Base-by-base conservation (phyloP, 35 echinoderm and acorn worm species). In the Lytechinus variegatus region DNA sequence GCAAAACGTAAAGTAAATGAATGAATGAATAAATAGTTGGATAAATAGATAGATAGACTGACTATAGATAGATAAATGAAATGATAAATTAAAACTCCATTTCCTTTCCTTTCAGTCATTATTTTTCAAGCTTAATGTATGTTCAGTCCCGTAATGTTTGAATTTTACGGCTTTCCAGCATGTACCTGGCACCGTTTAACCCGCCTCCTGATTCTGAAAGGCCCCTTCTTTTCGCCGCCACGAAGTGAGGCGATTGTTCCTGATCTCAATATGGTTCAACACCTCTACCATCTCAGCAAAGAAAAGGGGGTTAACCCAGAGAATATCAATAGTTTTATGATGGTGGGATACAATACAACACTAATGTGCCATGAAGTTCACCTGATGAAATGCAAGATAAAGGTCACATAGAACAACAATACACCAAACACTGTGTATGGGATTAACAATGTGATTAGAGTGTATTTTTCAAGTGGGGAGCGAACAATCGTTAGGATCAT, bases 321-420 rank as follows among this genome's bases (percentile, higher is more conserved):
- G 19, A 7, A n/a, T 79, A 79, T 79, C 66, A 79, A 79, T 79
- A 79, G 66, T 79, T 79, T 72, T 79, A 79, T 79, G 66, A 79
- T 79, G 12, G 21, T 14, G 6, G 16, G 66, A 79, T 79, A n/a
- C 66, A 79, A 79, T 79, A 5, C 6, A 21, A 1, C 66, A 16
- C 66, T 24, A 79, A 79, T 79, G 66, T 79, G 66, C 66, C 66
- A 79, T 79, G 66, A 79, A 79, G 66, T n/a, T n/a, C 66, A 79
- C 16, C 66, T 19, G 66, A n/a, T 79, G n/a, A 24, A 79, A 79
- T 14, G 66, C 5, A 19, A n/a, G 66, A 79, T 79, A 79, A 79
- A 79, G 66, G 66, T 79, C 66, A 79, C 12, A 79, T 14, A 24
- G 66, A n/a, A 79, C 66, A 79, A 79, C 66, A 79, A 79, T 79